Base-by-base conservation (phyloP, 2,113 vertebrate genomes). In the Anser brachyrhynchus region DNA sequence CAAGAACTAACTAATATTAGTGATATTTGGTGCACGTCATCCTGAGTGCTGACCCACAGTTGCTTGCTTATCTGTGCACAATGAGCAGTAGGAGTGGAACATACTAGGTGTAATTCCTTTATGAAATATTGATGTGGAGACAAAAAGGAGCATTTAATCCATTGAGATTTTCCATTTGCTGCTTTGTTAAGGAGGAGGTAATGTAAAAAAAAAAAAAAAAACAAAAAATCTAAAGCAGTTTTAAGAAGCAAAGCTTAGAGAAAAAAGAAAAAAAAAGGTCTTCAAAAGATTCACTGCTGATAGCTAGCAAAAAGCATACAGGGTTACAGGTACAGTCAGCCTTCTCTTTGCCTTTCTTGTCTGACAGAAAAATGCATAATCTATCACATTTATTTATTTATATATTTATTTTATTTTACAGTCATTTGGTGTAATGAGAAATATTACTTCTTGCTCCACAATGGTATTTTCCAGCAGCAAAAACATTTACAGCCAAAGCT, bases 81-180 rank as follows among this genome's bases (percentile, higher is more conserved):
- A 19, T 15, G 37, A 78, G 11, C 51, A 74, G n/a, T 41, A 87
- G 43, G 44, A 77, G 13, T 31, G 33, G 55, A 74, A 67, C 4
- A 17, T 7, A 17, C 10, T 28, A 31, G 58, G 11, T 33, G 15
- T 67, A 67, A 66, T 66, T 85, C 52, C 55, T 10, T n/a, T 58
- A 66, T 6, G 16, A 85, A 41, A 62, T 66, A 67, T 5, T 83
- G 59, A 67, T 39, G 17, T 64, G 41, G 43, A 70, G 31, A 80
- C 22, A 89, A 95, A 95, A 59, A 6, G 44, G 25, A 90, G 8
- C 41, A 62, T 85, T 80, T 70, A 83, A 43, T 70, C 81, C 28
- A 17, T 2, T 43, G 77, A 37, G 51, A 20, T 87, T 87, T 81
- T 67, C n/a, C 9, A 13, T 78, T 84, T 84, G 11, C 12, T 83